Conservation (phyloP, 2,888 invertebrate species). For the Neocrepidodera transversa region DNA sequence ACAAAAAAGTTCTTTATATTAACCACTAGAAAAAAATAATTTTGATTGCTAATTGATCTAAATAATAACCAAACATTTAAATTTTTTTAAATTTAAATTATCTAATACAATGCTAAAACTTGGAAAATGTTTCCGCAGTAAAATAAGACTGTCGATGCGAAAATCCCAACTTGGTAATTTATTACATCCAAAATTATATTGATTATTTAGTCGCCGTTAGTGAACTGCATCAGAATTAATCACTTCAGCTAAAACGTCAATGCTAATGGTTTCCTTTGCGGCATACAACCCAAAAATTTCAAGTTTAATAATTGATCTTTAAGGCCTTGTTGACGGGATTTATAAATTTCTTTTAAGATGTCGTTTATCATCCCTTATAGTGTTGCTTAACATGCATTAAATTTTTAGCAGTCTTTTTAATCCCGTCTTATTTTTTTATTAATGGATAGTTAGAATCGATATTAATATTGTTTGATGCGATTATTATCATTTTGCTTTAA, state of each 20-base stretch:
- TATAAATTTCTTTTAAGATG: slow-evolving; percentile 50
- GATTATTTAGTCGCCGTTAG: slow-evolving; percentile 7
- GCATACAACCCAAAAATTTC: slow-evolving; percentile 30
- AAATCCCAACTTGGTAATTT: slow-evolving; percentile 7
- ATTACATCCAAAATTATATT: slow-evolving; percentile 16
- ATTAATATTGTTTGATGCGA: no score
- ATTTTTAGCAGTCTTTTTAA: slow-evolving; percentile 4
- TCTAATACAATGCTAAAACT: background rate
- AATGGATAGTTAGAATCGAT: background rate
- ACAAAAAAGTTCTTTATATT: no score
- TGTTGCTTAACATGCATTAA: slow-evolving; percentile 13
- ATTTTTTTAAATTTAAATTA: no score
- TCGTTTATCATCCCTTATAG: slow-evolving; percentile 46
- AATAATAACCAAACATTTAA: no score
- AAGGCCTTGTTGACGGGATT: slow-evolving; percentile 51
- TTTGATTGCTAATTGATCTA: no score
- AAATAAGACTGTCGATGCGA: no score
- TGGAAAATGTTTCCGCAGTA: no score
- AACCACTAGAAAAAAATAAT: no score
- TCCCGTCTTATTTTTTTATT: background rate
- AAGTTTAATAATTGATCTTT: slow-evolving; percentile 51
- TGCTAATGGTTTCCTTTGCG: slow-evolving; percentile 37
- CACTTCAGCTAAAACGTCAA: slow-evolving; percentile 28
- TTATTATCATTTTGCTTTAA: no score
- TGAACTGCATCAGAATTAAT: slow-evolving; percentile 28